Evolutionary conservation across 2,888 invertebrate species (phyloP).

Genomic region (Protodeltote pygarga): DNA sequence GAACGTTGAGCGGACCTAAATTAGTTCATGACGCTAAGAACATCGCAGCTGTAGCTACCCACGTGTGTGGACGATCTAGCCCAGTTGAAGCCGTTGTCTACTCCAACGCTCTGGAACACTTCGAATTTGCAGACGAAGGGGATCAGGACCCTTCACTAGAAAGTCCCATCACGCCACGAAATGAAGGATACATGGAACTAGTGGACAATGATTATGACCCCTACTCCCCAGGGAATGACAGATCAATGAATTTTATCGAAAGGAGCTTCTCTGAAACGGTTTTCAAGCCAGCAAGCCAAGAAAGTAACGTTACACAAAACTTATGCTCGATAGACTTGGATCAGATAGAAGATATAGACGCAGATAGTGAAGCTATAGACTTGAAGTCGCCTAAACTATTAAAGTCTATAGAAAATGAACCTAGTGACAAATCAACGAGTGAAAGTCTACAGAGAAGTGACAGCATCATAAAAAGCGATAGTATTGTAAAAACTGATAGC

Average conservation of each 20-base stretch:
- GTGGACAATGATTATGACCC: constrained; percentile 79
- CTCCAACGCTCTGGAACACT: constrained; percentile 90
- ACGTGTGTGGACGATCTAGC: constrained; percentile 78
- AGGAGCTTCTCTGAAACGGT: constrained; percentile 75
- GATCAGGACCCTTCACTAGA: constrained; percentile 92
- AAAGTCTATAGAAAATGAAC: constrained; percentile 56
- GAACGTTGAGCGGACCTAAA: constrained; percentile 73
- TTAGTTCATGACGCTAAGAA: constrained; percentile 77
- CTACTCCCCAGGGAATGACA: constrained; percentile 75
- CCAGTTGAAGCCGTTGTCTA: constrained; percentile 68
- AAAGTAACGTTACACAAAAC: constrained; percentile 43
- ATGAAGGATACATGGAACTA: constrained; percentile 79
- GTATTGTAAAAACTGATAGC: too few species aligned
- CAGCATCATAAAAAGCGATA: too few species aligned
- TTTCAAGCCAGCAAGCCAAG: constrained; percentile 61
- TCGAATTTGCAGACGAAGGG: constrained; percentile 95
- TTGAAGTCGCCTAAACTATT: constrained; percentile 53
- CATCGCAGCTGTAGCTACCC: constrained; percentile 70
- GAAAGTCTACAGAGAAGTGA: constrained; percentile 38
- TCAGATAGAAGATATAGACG: constrained; percentile 40
- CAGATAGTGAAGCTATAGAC: constrained; percentile 42
- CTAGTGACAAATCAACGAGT: constrained; percentile 52
- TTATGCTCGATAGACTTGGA: constrained; percentile 35
- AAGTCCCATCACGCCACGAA: constrained; percentile 69
- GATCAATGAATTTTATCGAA: constrained; percentile 87